Conservation (phyloP, 2,797 vertebrate species). For the Iguana delicatissima region DNA sequence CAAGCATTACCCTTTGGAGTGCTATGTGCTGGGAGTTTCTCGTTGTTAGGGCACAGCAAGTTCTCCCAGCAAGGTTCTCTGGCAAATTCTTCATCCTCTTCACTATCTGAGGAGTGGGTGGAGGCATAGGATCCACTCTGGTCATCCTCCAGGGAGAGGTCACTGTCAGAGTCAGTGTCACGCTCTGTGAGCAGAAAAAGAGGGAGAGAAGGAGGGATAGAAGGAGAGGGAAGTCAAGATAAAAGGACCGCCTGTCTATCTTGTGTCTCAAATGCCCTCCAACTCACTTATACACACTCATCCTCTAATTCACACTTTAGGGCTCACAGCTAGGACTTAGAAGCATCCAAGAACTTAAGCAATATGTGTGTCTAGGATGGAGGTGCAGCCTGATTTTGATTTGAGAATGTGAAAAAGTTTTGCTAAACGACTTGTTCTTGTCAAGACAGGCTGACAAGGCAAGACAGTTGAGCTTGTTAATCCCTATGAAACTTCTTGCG, state of each 20-base stretch:
- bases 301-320: background rate
- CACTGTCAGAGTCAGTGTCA: constrained; percentile 94
- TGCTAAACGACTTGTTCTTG: no score
- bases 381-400: background rate
- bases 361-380: background rate
- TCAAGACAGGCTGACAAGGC: no score
- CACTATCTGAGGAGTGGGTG: constrained; percentile 94
- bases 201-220: background rate
- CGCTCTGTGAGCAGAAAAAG: constrained; percentile 77
- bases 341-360: background rate
- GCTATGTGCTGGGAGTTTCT: constrained; percentile 77
- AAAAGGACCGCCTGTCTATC: background rate
- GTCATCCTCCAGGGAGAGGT: constrained; percentile 93
- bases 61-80: constrained; percentile 89
- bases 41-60: constrained; percentile 81
- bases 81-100: constrained; percentile 87
- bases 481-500: no score
- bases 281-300: background rate
- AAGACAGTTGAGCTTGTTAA: no score
- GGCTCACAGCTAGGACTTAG: background rate
- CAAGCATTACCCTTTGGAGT: constrained; percentile 80
- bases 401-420: background rate
- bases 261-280: background rate
- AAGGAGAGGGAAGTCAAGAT: background rate
- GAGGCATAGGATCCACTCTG: constrained; percentile 93